Percentiles rank a stretch among this genome's conserved stretches.
phyloP scores from a whole-genome alignment of 1,140 invertebrate genomes.

The Brachionus koreanus region DNA sequence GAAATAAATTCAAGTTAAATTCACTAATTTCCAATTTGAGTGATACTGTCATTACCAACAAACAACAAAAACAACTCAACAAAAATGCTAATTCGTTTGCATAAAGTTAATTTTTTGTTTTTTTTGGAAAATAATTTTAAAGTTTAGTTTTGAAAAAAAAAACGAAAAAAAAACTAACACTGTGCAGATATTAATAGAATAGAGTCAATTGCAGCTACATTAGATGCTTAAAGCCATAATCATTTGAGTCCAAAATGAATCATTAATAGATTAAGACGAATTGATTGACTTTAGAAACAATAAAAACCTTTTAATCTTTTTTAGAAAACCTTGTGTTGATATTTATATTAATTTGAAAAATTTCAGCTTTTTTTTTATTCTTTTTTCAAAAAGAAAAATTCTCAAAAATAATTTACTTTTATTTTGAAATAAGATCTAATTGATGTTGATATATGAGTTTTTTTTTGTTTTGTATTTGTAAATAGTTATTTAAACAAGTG shows the following conservation, averaged over 20 bases:
- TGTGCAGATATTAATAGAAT: too few relatives aligned
- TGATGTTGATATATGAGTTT: too few relatives aligned
- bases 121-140: not conserved
- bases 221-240: too few relatives aligned
- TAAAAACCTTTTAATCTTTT: too few relatives aligned
- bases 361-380: not conserved
- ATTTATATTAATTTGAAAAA: not conserved
- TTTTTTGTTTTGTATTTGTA: too few relatives aligned
- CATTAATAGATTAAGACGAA: not conserved
- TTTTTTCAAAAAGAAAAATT: too few relatives aligned
- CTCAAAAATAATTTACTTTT: too few relatives aligned
- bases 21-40: not conserved
- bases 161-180: too few relatives aligned
- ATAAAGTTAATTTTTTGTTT: not conserved
- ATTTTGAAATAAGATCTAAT: too few relatives aligned
- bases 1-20: not conserved
- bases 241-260: too few relatives aligned
- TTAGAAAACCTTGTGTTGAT: not conserved
- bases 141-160: not conserved
- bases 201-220: too few relatives aligned
- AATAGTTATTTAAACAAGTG: too few relatives aligned
- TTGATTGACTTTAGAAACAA: not conserved
- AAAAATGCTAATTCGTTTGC: not conserved
- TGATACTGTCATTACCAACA: not conserved
- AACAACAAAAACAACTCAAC: not conserved